Evolutionary conservation across 2,797 vertebrate species (phyloP).

Genomic region (Leptatherina wallacei): DNA sequence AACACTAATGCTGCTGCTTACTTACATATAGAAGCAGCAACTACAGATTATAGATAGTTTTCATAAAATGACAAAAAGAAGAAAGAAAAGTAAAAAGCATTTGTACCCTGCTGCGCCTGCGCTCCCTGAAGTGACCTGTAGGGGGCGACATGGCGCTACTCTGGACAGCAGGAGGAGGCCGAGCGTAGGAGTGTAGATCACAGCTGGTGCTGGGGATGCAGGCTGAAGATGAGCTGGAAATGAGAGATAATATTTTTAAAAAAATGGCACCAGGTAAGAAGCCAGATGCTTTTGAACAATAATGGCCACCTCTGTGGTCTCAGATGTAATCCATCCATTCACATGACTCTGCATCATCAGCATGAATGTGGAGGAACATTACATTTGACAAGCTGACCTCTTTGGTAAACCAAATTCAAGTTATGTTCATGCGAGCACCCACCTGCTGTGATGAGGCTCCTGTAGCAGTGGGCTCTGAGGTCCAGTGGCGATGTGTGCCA

Average conservation of each 20-base stretch:
- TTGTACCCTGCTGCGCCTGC: constrained; percentile 78
- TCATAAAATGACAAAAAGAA: rapidly evolving
- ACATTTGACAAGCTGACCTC: no score
- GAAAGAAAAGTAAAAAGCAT: not conserved
- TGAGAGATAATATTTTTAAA: not conserved
- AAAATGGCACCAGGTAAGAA: not conserved
- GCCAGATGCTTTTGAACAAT: not conserved
- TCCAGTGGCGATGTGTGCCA: constrained; percentile 97
- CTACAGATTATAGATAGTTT: not conserved
- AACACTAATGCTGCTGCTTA: not conserved
- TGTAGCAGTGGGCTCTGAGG: constrained; percentile 95
- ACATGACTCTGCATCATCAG: no score
- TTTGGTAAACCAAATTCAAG: not conserved
- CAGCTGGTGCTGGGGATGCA: constrained; percentile 90
- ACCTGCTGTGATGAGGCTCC: constrained; percentile 71
- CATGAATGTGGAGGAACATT: no score
- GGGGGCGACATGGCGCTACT: constrained; percentile 80
- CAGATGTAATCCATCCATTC: no score
- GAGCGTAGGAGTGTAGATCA: constrained; percentile 98
- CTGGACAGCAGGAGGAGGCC: constrained; percentile 85
- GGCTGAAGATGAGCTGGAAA: constrained; percentile 88
- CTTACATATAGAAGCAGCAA: not conserved
- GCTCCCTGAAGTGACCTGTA: constrained; percentile 85
- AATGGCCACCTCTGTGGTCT: no score
- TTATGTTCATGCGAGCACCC: not conserved